These are phyloP conservation scores for Hypotaenidia okinawae DNA, from an alignment of 2,797 vertebrate species.

Conservation along the genomic window DNA sequence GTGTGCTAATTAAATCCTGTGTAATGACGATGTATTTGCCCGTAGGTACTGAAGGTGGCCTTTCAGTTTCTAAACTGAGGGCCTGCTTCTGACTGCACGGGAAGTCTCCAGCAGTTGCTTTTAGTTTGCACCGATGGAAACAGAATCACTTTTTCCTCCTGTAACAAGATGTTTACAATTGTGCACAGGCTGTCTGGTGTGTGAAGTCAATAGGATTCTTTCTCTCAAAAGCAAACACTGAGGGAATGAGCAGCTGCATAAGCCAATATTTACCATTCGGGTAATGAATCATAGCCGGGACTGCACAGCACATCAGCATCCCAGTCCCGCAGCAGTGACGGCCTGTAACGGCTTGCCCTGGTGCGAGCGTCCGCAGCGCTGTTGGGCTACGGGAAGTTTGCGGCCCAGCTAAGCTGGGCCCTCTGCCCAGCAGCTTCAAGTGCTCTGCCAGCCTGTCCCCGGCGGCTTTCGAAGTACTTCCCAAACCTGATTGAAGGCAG, in stretches of 20 bases:
- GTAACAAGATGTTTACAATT: neutral
- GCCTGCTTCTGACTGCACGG: neutral
- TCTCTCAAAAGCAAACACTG: neutral
- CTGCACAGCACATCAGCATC: neutral
- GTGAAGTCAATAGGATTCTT: neutral
- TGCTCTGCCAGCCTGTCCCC: neutral
- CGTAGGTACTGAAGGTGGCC: fast-evolving
- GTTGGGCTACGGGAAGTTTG: fast-evolving
- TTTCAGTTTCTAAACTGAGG: neutral
- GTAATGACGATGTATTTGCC: fast-evolving
- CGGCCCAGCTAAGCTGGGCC: neutral
- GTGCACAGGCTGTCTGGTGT: neutral
- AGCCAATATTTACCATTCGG: neutral
- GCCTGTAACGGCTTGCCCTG: neutral
- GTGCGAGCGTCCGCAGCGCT: neutral
- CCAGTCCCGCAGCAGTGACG: fast-evolving
- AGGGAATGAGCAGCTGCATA: neutral
- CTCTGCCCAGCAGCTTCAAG: neutral
- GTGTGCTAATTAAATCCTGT: neutral
- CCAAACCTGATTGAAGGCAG: neutral
- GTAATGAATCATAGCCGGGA: neutral
- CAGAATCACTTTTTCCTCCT: neutral
- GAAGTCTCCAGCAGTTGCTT: neutral
- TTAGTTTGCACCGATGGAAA: neutral
- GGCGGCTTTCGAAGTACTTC: neutral